Evolutionary conservation across 2,113 vertebrate species (phyloP), one percentile per base, ranked within the genome.

Genomic region (Calyptomena viridis): DNA sequence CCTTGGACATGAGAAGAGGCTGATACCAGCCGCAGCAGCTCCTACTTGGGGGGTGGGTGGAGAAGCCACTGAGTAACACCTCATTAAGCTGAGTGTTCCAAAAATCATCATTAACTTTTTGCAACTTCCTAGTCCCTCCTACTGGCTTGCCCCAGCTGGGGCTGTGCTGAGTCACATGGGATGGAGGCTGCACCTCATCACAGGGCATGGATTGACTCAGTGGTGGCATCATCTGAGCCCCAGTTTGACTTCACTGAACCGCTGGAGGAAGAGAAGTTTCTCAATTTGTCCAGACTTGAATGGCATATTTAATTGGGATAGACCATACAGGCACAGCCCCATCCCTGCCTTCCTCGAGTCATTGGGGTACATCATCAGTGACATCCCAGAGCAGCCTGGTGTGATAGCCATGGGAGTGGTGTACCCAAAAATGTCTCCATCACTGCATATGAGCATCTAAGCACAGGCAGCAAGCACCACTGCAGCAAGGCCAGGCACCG

Each of bases 111-210:
- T 87, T 81, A 92, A 55, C 71, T 82, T 96, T 68, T 85, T 96
- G 91, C 89, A 95, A 80, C 77, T 90, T 86, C 75, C 72, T 44
- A 74, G 81, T 90, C 76, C 69, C 79, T 93, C 69, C 88, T 18
- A 8, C 60, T 4, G 14, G 50, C 84, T 71, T 7, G 2, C 25
- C 53, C 50, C 14, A 6, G 55, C 60, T 4, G 2, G 50, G 50
- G 21, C 93, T 89, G 67, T 75, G 67, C 90, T 97, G 95, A 96
- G 80, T 96, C 95, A 97, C 14, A 25, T 1, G 31, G 55, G 39
- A 87, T 4, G 7, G 67, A 42, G 89, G 81, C n/a, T 75, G 92
- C 87, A 63, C 56, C 50, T 59, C 7, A 2, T 82, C 5, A 2
- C 69, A 84, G 74, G n/a, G 68, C 25, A 79, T 5, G 37, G 84